These are phyloP conservation scores for Octopus bimaculoides DNA, from an alignment of 1,140 invertebrate species.

Conservation along the genomic window DNA sequence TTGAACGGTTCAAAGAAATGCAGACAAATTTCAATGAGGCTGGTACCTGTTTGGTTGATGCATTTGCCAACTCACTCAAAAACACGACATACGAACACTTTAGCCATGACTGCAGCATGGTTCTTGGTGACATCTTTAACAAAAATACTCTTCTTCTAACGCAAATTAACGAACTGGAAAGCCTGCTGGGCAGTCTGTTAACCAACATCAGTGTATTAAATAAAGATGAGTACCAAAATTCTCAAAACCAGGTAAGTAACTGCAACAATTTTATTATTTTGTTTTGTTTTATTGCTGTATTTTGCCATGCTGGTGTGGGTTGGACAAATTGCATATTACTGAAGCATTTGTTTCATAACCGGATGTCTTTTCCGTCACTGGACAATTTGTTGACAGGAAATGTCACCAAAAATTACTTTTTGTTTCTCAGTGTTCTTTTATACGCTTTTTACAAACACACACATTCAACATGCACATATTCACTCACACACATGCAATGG, in stretches of 20 bases:
- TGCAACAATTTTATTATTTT: neutral
- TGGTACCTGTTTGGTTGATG: slow-evolving; percentile 37
- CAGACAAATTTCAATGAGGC: slow-evolving; percentile 42
- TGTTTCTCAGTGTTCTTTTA: too few species aligned
- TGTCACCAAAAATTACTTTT: too few species aligned
- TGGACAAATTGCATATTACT: too few species aligned
- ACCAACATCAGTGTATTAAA: slow-evolving; percentile 19
- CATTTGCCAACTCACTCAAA: slow-evolving; percentile 31
- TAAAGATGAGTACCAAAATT: slow-evolving; percentile 21
- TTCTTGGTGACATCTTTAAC: slow-evolving; percentile 33
- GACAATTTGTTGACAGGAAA: too few species aligned
- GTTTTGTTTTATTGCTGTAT: neutral
- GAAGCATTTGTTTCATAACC: too few species aligned
- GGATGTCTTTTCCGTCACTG: too few species aligned
- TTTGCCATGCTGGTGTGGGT: too few species aligned
- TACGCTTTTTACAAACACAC: too few species aligned
- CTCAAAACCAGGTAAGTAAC: slow-evolving; percentile 25
- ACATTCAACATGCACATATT: too few species aligned
- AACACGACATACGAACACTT: slow-evolving; percentile 34
- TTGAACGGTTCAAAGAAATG: slow-evolving; percentile 32
- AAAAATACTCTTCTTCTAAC: slow-evolving; percentile 21
- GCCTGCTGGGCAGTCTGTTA: slow-evolving; percentile 26
- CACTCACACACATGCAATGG: too few species aligned
- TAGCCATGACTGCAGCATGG: slow-evolving; percentile 21
- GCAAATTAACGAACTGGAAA: slow-evolving; percentile 40